Evolutionary conservation across 1,140 invertebrate genomes (phyloP).

Genomic region (Aphelinus certus): DNA sequence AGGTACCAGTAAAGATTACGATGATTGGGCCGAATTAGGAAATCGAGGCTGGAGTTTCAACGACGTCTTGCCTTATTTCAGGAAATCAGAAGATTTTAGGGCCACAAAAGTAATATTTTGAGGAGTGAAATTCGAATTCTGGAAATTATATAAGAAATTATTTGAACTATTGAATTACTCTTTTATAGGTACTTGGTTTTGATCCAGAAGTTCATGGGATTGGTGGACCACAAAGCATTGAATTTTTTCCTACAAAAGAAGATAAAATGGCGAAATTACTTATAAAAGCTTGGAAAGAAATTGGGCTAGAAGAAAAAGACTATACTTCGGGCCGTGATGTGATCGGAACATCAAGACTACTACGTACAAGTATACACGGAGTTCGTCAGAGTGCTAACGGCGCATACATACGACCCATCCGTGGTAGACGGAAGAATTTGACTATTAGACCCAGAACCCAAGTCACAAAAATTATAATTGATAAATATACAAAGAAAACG

Average conservation of each 20-base stretch:
- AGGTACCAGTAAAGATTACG: slow-evolving; percentile 72
- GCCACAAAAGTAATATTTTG: neutral
- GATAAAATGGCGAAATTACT: slow-evolving; percentile 1
- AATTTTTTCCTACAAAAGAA: neutral
- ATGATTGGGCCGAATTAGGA: slow-evolving; percentile 72
- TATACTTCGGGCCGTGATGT: neutral
- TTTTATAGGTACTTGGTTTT: neutral
- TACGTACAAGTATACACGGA: neutral
- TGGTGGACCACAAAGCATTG: neutral
- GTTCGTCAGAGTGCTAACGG: slow-evolving; percentile 1
- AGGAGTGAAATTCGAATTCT: neutral
- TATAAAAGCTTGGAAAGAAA: slow-evolving; percentile 14
- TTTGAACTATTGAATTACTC: too few species aligned
- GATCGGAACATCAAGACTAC: neutral
- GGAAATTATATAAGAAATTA: too few species aligned
- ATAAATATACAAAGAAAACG: neutral
- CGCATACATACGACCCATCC: slow-evolving; percentile 13
- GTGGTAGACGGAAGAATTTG: slow-evolving; percentile 1
- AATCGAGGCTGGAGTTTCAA: slow-evolving; percentile 72
- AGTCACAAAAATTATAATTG: slow-evolving; percentile 9
- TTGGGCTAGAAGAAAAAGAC: slow-evolving; percentile 12
- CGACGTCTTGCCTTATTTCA: slow-evolving; percentile 51
- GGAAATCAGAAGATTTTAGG: slow-evolving; percentile 24
- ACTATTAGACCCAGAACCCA: neutral
- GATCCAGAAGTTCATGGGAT: neutral